Conservation (phyloP, 2,113 vertebrate genomes). For the Cottus gobio region DNA sequence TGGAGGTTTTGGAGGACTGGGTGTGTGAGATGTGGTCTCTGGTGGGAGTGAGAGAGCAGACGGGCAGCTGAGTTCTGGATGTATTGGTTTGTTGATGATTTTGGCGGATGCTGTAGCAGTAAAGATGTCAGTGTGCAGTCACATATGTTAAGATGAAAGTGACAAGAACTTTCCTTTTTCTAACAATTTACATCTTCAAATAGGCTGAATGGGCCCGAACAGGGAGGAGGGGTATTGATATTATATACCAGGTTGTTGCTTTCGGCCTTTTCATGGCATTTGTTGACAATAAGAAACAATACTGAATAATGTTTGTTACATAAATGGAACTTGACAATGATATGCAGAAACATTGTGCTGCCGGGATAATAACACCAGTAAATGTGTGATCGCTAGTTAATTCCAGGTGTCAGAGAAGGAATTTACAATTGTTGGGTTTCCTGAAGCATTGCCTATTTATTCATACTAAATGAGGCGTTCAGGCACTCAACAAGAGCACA, state of each 20-base stretch:
- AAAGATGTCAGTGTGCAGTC: too few relatives aligned
- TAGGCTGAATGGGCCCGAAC: too few relatives aligned
- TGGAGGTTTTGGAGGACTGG: too few relatives aligned
- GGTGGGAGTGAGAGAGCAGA: too few relatives aligned
- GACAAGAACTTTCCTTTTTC: too few relatives aligned
- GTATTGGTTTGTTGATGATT: too few relatives aligned
- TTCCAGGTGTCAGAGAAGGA: not conserved
- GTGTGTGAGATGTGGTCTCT: too few relatives aligned
- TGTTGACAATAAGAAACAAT: not conserved
- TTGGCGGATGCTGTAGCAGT: too few relatives aligned
- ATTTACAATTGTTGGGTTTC: not conserved
- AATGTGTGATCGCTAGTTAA: not conserved
- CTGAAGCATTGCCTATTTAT: conserved; percentile 30
- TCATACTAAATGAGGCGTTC: conserved; percentile 41
- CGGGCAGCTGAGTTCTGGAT: too few relatives aligned
- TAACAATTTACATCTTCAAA: too few relatives aligned
- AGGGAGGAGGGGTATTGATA: not conserved
- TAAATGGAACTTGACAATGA: not conserved
- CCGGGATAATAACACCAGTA: not conserved
- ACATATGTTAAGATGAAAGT: too few relatives aligned
- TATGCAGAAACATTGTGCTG: not conserved
- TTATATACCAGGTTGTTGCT: not conserved
- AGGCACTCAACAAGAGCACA: conserved; percentile 26
- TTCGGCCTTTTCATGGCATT: not conserved
- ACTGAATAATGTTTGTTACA: not conserved